These are phyloP conservation scores for Lanius ludovicianus DNA, from an alignment of 2,113 vertebrate genomes.

Conservation along the genomic window DNA sequence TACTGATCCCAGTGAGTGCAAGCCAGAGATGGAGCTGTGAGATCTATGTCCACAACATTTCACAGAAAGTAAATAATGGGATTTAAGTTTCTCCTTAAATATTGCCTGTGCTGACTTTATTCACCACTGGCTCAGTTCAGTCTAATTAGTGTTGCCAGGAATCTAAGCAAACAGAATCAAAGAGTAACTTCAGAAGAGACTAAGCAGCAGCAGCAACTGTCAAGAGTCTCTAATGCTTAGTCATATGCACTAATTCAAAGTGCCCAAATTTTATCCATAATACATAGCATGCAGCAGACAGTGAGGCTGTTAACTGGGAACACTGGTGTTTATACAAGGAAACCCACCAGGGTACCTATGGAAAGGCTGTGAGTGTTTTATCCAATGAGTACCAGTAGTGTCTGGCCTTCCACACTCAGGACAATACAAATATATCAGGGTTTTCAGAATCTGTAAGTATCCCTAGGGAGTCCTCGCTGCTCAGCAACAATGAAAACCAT, in stretches of 20 bases:
- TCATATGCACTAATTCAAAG: constrained; percentile 1
- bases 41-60: background rate
- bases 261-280: constrained; percentile 15
- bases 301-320: background rate
- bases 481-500: constrained; percentile 58
- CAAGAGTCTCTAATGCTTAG: constrained; percentile 35
- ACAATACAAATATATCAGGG: background rate
- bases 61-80: background rate
- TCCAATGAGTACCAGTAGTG: background rate
- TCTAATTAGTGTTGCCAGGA: constrained; percentile 52
- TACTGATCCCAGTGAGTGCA: background rate
- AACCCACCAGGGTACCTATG: background rate
- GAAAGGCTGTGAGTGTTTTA: background rate
- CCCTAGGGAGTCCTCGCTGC: constrained; percentile 5
- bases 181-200: constrained; percentile 47
- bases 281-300: background rate
- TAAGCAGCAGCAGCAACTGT: constrained; percentile 18
- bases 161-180: constrained; percentile 39
- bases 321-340: background rate
- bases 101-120: constrained; percentile 1
- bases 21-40: background rate
- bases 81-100: background rate
- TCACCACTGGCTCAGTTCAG: constrained; percentile 29
- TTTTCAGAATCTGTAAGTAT: background rate
- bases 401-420: background rate